Evolutionary conservation across 2,797 vertebrate species (phyloP), one percentile per base, ranked within the genome.

Genomic region (Botia kubotai): DNA sequence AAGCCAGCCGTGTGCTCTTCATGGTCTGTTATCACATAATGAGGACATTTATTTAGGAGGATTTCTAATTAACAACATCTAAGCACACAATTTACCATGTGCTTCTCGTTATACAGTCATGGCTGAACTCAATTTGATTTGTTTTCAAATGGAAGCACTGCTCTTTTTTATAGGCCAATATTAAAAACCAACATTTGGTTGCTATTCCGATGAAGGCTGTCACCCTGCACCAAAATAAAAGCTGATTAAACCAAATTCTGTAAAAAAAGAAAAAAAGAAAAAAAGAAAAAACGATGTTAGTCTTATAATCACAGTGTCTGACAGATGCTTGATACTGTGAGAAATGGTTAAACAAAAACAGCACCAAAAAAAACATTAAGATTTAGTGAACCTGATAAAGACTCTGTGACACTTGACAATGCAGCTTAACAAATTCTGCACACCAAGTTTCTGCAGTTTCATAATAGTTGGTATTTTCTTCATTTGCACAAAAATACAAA

Each of bases 301-400:
- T 19, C 46, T 66, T 65, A 65, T 65, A 29, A 63, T 48, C 72
- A 29, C 23, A 48, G 62, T 66, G n/a, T 16, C 0, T 66, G 26
- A 46, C 73, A 52, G 73, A 66, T 26, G 46, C 60, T n/a, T 55
- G 17, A 57, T 67, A 77, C 53, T 29, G 17, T 39, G 4, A 43
- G 55, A 67, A 67, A 50, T n/a, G 33, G 19, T 10, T 57, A 23
- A 77, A 67, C 73, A 65, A 29, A 77, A 63, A 67, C 19, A 26
- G 29, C 21, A 21, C 50, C 23, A 55, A 19, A 52, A 52, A 46
- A 75, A 66, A 75, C 36, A 53, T 66, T 66, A 66, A 33, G 66
- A 4, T 16, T 60, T 57, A 11, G 2, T 57, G 13, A 76, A 65
- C 16, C 62, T 6, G 12, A 19, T 6, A 11, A 57, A 39, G 23